Percentiles rank a stretch among this genome's conserved stretches.
phyloP scores from a whole-genome alignment of 1,140 invertebrate species.

The Parapsyche elsis region DNA sequence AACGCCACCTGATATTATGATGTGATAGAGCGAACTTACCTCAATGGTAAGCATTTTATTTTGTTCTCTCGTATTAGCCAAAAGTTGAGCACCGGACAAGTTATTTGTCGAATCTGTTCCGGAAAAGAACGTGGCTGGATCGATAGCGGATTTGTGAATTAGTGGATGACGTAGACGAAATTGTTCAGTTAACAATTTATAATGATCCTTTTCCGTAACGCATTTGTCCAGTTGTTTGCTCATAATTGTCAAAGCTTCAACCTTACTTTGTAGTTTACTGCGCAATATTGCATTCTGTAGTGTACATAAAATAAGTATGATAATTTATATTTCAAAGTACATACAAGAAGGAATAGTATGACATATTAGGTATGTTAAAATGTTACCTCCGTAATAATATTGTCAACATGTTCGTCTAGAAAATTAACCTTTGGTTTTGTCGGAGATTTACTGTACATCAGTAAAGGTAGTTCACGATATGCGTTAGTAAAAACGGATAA shows the following conservation, averaged over 20 bases:
- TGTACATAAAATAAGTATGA: not conserved
- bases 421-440: slow-evolving; percentile 51
- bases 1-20: too few relatives aligned
- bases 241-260: slow-evolving; percentile 80
- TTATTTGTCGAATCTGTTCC: slow-evolving; percentile 58
- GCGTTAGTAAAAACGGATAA: too few relatives aligned
- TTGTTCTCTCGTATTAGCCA: slow-evolving; percentile 65
- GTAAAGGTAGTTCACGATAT: too few relatives aligned
- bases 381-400: slow-evolving; percentile 51
- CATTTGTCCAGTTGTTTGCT: slow-evolving; percentile 83
- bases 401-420: slow-evolving; percentile 54
- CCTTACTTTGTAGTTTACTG: slow-evolving; percentile 83
- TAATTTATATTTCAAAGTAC: not conserved
- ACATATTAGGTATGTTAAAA: not conserved
- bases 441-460: slow-evolving; percentile 51
- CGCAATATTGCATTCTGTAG: slow-evolving; percentile 70
- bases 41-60: slow-evolving; percentile 65
- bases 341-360: not conserved
- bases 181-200: slow-evolving; percentile 85
- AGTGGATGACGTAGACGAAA: slow-evolving; percentile 72
- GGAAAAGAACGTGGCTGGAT: slow-evolving; percentile 58
- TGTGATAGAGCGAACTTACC: slow-evolving; percentile 54
- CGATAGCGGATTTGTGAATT: slow-evolving; percentile 55
- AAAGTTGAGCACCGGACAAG: slow-evolving; percentile 63
- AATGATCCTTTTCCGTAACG: slow-evolving; percentile 82